A percentile compares a stretch with the other conserved stretches of the same genome.
Conservation (phyloP, 2,797 vertebrate genomes). For the Babyrousa celebensis region DNA sequence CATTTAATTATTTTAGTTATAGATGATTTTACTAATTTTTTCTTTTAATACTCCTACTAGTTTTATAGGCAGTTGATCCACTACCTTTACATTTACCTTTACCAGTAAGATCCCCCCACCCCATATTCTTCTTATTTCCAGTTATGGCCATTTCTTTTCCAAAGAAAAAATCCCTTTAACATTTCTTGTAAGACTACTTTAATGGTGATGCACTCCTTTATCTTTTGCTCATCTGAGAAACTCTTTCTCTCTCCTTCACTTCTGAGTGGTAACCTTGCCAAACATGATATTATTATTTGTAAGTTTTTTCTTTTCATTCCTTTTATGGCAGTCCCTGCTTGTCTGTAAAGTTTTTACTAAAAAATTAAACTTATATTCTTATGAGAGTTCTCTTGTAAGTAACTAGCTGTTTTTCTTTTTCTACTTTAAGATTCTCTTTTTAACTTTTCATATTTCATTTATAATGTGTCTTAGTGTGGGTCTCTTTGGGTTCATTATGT, state of each 20-base stretch:
- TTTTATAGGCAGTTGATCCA: not conserved
- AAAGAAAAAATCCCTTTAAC: not conserved
- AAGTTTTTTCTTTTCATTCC: not conserved
- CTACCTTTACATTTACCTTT: not conserved
- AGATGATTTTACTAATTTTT: not conserved
- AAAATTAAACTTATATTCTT: not conserved
- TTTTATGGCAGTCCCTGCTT: not conserved
- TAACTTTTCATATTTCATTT: not conserved
- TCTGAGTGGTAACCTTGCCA: not conserved
- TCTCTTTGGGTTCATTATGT: not conserved
- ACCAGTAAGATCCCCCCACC: not conserved
- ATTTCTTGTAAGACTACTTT: not conserved
- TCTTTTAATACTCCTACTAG: not conserved
- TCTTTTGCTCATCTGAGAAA: not conserved
- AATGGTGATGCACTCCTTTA: not conserved
- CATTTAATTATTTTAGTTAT: not conserved
- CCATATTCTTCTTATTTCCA: not conserved
- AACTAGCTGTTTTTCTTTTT: not conserved
- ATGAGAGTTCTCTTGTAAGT: not conserved
- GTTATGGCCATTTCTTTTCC: not conserved
- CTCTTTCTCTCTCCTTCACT: not conserved
- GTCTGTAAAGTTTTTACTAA: not conserved
- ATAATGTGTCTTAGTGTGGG: not conserved
- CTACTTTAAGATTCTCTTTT: not conserved
- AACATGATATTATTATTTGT: not conserved